Conservation (phyloP, 2,888 invertebrate species). For the Dusona sp. region DNA sequence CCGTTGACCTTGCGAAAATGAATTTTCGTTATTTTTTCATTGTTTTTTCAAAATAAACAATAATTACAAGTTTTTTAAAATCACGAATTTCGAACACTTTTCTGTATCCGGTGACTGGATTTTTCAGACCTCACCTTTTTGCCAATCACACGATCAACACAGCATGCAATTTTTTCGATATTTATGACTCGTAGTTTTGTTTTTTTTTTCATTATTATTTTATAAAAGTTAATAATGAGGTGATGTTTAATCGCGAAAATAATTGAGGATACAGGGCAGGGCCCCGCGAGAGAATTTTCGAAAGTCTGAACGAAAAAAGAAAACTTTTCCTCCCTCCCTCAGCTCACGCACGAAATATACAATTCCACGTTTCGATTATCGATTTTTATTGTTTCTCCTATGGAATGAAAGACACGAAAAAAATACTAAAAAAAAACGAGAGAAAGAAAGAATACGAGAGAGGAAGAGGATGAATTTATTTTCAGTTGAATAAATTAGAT, state of each 20-base stretch:
- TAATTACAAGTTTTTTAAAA: too few species aligned
- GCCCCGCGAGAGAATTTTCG: conserved; percentile 10
- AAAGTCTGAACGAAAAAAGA: conserved; percentile 19
- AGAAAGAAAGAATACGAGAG: conserved; percentile 50
- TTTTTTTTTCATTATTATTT: neutral
- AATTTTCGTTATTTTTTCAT: conserved; percentile 9
- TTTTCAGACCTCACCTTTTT: conserved; percentile 21
- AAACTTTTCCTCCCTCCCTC: conserved; percentile 1
- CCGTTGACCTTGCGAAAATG: conserved; percentile 39
- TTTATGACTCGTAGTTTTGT: neutral
- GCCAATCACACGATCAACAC: neutral
- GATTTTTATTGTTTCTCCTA: conserved; percentile 54
- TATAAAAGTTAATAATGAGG: conserved; percentile 38
- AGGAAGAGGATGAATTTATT: conserved; percentile 18
- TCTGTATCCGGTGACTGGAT: conserved; percentile 42
- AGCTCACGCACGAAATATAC: conserved; percentile 54
- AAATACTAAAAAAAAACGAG: conserved; percentile 47
- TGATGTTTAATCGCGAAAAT: conserved; percentile 20
- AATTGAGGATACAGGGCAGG: conserved; percentile 27
- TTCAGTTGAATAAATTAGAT: conserved; percentile 75
- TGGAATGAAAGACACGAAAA: conserved; percentile 58
- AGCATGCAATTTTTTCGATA: conserved; percentile 41
- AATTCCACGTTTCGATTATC: conserved; percentile 57
- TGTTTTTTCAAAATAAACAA: neutral
- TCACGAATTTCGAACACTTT: conserved; percentile 18